Conservation (phyloP, 2,797 vertebrate genomes). For the Anguilla marmorata region DNA sequence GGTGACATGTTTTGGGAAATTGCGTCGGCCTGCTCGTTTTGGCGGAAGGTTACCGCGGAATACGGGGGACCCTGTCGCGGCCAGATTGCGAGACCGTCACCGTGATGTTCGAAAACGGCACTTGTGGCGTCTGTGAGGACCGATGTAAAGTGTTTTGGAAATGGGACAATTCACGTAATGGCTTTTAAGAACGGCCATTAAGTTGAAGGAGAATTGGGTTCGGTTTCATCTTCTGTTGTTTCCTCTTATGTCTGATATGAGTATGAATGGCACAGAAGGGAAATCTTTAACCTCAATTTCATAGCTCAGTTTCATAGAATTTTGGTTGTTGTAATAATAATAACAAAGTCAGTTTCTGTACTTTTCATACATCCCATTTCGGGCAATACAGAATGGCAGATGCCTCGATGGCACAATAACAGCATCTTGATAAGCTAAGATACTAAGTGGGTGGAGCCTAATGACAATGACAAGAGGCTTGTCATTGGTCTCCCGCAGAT, state of each 20-base stretch:
- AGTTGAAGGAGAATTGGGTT: not conserved
- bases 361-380: not conserved
- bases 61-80: not conserved
- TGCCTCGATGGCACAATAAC: not conserved
- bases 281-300: not conserved
- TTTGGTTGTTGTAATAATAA: not conserved
- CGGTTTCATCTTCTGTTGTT: not conserved
- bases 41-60: not conserved
- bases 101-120: not conserved
- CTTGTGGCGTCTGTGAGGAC: not conserved
- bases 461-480: too few species aligned
- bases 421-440: not conserved
- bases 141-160: not conserved
- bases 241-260: not conserved
- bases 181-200: not conserved
- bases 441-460: not conserved
- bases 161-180: not conserved
- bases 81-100: not conserved
- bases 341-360: not conserved
- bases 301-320: not conserved
- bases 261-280: not conserved
- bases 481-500: slow-evolving; percentile 62
- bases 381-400: too few species aligned
- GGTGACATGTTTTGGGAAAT: not conserved
- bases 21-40: not conserved